Evolutionary conservation across 92 coral and sea anemone genomes (phyloP).

Genomic region (Zoanthus gigantus): DNA sequence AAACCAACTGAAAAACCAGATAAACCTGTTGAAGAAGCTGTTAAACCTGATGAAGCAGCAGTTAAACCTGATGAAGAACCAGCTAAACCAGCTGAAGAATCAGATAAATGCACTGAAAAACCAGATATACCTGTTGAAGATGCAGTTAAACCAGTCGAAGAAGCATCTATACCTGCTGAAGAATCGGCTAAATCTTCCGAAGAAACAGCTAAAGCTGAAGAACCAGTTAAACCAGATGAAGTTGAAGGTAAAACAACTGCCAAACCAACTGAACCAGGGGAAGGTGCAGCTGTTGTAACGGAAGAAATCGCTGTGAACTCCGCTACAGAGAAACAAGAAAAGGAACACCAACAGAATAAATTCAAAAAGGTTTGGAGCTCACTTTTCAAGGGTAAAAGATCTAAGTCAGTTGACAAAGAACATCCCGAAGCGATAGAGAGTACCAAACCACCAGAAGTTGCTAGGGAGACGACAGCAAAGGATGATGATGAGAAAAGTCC

Average conservation of each 20-base stretch:
- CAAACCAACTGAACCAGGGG: background rate
- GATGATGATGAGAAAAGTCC: conserved; percentile 13
- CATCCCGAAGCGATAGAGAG: background rate
- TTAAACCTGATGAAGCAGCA: background rate
- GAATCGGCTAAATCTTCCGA: background rate
- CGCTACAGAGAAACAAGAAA: conserved; percentile 30
- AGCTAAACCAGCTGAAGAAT: conserved; percentile 8
- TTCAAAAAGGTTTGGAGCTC: conserved; percentile 68
- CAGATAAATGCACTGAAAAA: background rate
- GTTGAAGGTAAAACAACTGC: background rate
- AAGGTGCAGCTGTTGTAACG: background rate
- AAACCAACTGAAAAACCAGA: conserved; percentile 7
- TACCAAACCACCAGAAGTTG: conserved; percentile 14
- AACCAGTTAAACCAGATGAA: background rate
- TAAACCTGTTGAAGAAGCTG: conserved; percentile 10
- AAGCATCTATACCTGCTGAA: background rate
- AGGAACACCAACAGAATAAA: conserved; percentile 34
- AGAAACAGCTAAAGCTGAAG: conserved; percentile 27
- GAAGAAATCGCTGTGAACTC: conserved; percentile 19
- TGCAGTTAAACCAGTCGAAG: background rate
- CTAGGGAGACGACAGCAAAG: background rate
- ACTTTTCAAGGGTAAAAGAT: conserved; percentile 50
- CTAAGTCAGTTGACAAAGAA: conserved; percentile 33
- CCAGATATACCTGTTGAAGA: conserved; percentile 5
- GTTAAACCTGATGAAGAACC: background rate